Evolutionary conservation across 1,140 invertebrate species (phyloP), one percentile per base, ranked within the genome.

Genomic region (Periplaneta americana): DNA sequence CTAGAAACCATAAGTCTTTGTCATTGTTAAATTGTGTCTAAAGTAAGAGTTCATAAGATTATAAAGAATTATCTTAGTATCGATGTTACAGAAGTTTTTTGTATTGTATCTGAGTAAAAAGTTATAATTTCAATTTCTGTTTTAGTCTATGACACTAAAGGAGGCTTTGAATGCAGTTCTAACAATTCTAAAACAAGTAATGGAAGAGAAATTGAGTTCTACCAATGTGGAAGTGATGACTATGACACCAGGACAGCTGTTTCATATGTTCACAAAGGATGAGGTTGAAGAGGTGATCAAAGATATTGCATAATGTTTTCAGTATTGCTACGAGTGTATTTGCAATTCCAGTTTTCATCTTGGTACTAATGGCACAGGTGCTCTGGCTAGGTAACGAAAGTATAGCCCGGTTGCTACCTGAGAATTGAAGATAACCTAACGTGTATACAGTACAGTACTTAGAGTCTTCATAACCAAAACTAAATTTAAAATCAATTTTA

Each of bases 141-240:
- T 94, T 31, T 91, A 99, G 95, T 95, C 96, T 17, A 98, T 99
- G 95, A 98, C 95, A 0, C 88, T 99, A n/a, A 94, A 96, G 82
- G 98, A 99, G 90, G 98, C 98, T 22, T 94, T 97, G 80, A 98
- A 97, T 86, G 88, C 95, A 39, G 94, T 97, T 4, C 88, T 99
- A 22, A 97, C 95, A 13, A 99, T 99, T 86, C 89, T 99, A 2
- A 99, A 99, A 87, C 98, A 99, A 91, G 98, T 99, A 0, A 99
- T 99, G 99, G 99, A 99, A 88, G 99, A 99, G 88, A 99, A 99
- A 89, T 88, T 99, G 0, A 99, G 96, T 84, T 96, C 97, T 35
- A 97, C 95, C 39, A 99, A 99, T 90, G 98, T 99, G 76, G 99
- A 99, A 91, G 95, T 99, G 39, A 97, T 98, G 86, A 97, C 96